Evolutionary conservation across 2,888 invertebrate genomes (phyloP), one percentile per base, ranked within the genome.

Genomic region (Euclidia mi): DNA sequence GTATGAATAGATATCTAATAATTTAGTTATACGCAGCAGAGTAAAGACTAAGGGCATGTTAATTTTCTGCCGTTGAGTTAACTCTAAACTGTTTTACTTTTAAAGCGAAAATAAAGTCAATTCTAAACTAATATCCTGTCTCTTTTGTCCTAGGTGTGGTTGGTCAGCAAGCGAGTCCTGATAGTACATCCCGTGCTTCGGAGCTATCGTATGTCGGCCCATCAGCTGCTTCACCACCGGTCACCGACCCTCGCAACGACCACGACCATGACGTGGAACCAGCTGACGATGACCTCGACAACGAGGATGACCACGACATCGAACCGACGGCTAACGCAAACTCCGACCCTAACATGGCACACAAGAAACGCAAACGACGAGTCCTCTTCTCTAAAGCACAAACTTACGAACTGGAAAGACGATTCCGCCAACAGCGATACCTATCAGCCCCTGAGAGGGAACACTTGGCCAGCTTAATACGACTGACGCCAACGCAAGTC

Each of bases 381-480:
- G 99, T 99, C 0, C 95, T 99, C 1, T 99, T 99, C 91, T 99
- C 99, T 45, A 99, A 99, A 91, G 98, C 98, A 0, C 99, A 99
- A 87, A 99, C 99, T 0, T 99, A 98, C 91, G 99, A 99, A 87
- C 88, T 99, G 69, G 99, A 99, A 86, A 95, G 99, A 82, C 95
- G 99, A 64, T 99, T 99, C 91, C 95, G 99, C 1, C 99, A 99
- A 84, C 99, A 99, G 88, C 95, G 99, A 69, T 99, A 99, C 90
- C 95, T 99, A 11, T 99, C 99, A 1, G 99, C 99, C 0, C 99
- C 99, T 0, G 99, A 99, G 89, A 94, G 99, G 29, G 99, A 99
- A 85, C 99, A 99, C 85, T 94, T 99, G 68, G 99, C 99, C 1
- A 98, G 98, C 65, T 95, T 99, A 78, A 99, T 99, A 67, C 96